Percentiles rank a stretch among this genome's conserved stretches.
Evolutionary conservation across 2,113 vertebrate genomes (phyloP).

Genomic region (Quiscalus mexicanus): DNA sequence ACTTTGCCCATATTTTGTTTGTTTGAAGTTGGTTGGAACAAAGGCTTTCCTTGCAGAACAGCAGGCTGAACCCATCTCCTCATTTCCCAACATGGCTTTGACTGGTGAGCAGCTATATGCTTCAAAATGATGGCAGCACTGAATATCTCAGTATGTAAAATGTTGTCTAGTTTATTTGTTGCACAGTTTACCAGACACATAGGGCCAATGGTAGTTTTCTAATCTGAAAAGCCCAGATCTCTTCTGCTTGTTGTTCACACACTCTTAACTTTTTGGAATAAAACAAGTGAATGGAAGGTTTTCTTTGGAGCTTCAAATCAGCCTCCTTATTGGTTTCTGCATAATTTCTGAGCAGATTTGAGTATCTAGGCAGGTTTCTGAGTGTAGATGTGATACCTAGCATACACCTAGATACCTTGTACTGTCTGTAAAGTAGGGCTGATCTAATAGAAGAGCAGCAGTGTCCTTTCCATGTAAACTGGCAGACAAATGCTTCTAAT

Average conservation of each 20-base stretch:
- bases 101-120: neutral
- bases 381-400: neutral
- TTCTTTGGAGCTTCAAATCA: neutral
- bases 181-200: neutral
- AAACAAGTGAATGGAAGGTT: neutral
- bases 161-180: neutral
- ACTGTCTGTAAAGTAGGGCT: neutral
- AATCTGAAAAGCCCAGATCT: neutral
- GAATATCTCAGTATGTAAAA: neutral
- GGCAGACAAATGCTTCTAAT: neutral
- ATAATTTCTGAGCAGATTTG: neutral
- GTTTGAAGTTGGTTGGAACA: neutral
- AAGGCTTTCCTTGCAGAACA: neutral
- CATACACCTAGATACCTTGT: neutral
- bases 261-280: neutral
- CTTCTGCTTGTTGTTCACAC: neutral
- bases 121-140: neutral
- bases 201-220: neutral
- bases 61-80: neutral
- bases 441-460: neutral
- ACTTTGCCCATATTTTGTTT: neutral
- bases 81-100: neutral
- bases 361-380: neutral
- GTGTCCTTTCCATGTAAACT: neutral
- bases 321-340: neutral